Conservation (phyloP, 92 coral and sea anemone genomes). For the Heliopora coerulea region DNA sequence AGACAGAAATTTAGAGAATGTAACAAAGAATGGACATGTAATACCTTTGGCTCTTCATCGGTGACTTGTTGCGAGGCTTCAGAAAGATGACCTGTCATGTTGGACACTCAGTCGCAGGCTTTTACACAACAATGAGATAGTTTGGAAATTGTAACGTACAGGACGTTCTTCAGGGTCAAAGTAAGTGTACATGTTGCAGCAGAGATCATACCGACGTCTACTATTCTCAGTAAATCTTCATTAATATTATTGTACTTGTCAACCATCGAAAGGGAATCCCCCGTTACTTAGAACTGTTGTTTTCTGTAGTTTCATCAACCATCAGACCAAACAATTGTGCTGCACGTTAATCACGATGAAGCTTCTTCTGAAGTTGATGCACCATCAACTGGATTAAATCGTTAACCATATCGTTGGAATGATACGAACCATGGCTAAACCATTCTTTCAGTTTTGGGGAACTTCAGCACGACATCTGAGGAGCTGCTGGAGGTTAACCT, state of each 20-base stretch:
- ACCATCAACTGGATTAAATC: conserved; percentile 30
- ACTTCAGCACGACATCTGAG: conserved; percentile 51
- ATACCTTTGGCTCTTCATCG: conserved; percentile 24
- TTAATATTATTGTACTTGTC: conserved; percentile 1
- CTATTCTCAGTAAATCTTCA: conserved; percentile 14
- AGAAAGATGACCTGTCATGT: conserved; percentile 26
- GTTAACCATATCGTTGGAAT: not conserved
- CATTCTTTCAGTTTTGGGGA: conserved; percentile 41
- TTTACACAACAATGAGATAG: conserved; percentile 27
- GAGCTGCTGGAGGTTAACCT: conserved; percentile 47
- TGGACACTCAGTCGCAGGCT: conserved; percentile 20
- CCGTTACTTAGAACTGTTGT: conserved; percentile 10
- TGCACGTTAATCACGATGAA: conserved; percentile 15
- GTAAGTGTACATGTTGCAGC: conserved; percentile 15
- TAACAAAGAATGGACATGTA: conserved; percentile 15
- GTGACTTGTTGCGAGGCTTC: conserved; percentile 14
- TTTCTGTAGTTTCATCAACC: conserved; percentile 30
- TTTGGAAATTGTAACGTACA: conserved; percentile 21
- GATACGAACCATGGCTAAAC: conserved; percentile 23
- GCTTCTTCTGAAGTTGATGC: not conserved
- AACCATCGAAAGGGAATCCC: conserved; percentile 17
- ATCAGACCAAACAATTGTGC: conserved; percentile 16
- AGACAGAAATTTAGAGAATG: conserved; percentile 15
- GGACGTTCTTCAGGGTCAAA: conserved; percentile 13
- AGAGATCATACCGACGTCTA: conserved; percentile 1